Base-by-base conservation (phyloP, 2,797 vertebrate genomes). In the Acipenser ruthenus region DNA sequence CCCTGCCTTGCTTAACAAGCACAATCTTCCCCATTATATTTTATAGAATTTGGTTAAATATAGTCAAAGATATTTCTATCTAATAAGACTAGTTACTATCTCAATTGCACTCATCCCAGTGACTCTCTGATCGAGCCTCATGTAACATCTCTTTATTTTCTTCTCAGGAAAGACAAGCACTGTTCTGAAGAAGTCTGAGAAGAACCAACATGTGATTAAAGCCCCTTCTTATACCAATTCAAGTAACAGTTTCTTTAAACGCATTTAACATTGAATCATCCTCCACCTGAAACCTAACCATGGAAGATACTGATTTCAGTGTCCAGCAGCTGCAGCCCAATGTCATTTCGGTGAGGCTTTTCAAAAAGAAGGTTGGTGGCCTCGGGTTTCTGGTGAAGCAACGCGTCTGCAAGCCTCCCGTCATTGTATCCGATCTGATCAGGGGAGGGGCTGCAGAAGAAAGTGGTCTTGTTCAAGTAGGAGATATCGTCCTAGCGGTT, bases 301-400 rank as follows among this genome's bases (percentile, higher is more conserved):
- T 99, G 96, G 95, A 96, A 88, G 93, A 95, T 66, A 89, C 86
- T 8, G 89, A 87, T 80, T 89, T 94, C 60, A 93, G 88, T 0
- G 96, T 98, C 73, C 94, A 94, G 85, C 95, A 98, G 80, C 93
- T 98, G 79, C 95, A 98, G 77, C 96, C 96, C 77, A 98, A 99
- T 65, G 93, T 99, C 87, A 98, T 99, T 82, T 98, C 95, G 0
- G 95, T 98, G 70, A 94, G 93, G 65, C 93, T 99, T 68, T 95
- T 95, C 85, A 98, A 99, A 76, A 92, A 94, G 77, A 96, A 94
- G 75, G 88, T 95, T 23, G 95, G 96, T 1, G 96, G 96, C 53
- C 87, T 99, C 76, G 96, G 96, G 49, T 99, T 99, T 69, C 82
- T 99, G 76, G 96, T 98, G 74, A 99, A 98, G 84, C 94, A 99